Conservation (phyloP, 2,888 invertebrate species). For the Steinernema carpocapsae region DNA sequence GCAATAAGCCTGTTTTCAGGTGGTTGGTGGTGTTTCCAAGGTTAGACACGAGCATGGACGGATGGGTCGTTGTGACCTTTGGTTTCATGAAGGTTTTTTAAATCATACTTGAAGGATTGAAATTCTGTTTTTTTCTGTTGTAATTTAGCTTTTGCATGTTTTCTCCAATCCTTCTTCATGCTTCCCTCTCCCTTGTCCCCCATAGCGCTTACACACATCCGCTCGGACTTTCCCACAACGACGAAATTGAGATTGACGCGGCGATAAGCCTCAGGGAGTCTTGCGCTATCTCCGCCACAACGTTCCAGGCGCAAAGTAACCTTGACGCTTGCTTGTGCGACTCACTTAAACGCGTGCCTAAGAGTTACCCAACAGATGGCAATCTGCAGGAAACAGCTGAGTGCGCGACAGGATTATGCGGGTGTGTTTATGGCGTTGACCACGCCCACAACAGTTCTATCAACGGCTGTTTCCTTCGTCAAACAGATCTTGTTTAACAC, state of each 20-base stretch:
- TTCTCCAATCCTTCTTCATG: not conserved
- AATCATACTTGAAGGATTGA: too few species aligned
- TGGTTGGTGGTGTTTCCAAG: not conserved
- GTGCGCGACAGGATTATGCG: not conserved
- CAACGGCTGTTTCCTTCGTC: too few species aligned
- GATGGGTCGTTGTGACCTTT: too few species aligned
- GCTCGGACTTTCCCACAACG: not conserved
- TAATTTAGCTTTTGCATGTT: not conserved
- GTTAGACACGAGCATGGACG: not conserved
- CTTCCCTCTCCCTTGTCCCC: not conserved
- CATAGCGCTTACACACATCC: not conserved
- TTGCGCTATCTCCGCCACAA: not conserved
- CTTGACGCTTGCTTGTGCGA: not conserved
- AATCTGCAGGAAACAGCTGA: conserved; percentile 8
- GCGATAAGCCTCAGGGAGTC: not conserved
- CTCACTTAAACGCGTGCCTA: too few species aligned
- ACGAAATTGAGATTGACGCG: not conserved
- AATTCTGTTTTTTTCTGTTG: too few species aligned
- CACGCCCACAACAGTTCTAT: too few species aligned
- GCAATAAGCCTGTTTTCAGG: conserved; percentile 9
- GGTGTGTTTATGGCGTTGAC: not conserved
- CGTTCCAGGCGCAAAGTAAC: not conserved
- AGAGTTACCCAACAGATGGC: conserved; percentile 13
- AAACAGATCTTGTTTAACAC: too few species aligned
- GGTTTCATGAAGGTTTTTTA: too few species aligned